Conservation (phyloP, 2,113 vertebrate species). For the Upupa epops region DNA sequence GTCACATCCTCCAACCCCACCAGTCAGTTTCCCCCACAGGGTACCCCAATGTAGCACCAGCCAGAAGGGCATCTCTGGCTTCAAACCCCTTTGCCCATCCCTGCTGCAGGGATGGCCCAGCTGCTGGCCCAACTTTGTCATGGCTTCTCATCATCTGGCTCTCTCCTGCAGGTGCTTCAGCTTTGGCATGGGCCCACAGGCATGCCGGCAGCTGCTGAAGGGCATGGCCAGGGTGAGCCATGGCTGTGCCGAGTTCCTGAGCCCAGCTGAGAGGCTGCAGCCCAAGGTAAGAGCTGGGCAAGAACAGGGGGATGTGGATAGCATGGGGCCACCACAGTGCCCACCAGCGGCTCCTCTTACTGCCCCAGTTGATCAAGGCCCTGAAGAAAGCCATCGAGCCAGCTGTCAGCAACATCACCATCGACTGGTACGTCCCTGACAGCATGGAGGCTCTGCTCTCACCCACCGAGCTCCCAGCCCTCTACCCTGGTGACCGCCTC, state of each 20-base stretch:
- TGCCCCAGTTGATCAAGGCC: slow-evolving; percentile 86
- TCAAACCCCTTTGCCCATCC: background rate
- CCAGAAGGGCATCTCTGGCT: background rate
- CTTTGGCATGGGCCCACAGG: slow-evolving; percentile 81
- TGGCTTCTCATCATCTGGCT: background rate
- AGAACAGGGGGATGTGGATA: background rate
- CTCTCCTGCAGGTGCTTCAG: slow-evolving; percentile 82
- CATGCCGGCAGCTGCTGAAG: slow-evolving; percentile 81
- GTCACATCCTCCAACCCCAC: background rate
- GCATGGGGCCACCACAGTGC: fast-evolving
- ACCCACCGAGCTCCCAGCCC: slow-evolving; percentile 88
- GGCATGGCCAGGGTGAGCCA: slow-evolving; percentile 86
- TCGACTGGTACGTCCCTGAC: slow-evolving; percentile 97
- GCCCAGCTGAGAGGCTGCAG: slow-evolving; percentile 87
- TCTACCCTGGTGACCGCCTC: slow-evolving; percentile 89
- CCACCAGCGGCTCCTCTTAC: background rate
- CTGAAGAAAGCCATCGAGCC: slow-evolving; percentile 96
- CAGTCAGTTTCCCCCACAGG: background rate
- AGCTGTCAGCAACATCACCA: slow-evolving; percentile 89
- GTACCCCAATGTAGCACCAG: background rate
- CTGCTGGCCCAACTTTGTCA: fast-evolving
- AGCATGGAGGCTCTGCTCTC: slow-evolving; percentile 93
- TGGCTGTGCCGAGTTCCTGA: slow-evolving; percentile 83
- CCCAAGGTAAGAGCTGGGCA: slow-evolving; percentile 78
- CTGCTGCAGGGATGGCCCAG: background rate